These are phyloP conservation scores for Natator depressus DNA, from an alignment of 2,113 vertebrate genomes.

Conservation along the genomic window DNA sequence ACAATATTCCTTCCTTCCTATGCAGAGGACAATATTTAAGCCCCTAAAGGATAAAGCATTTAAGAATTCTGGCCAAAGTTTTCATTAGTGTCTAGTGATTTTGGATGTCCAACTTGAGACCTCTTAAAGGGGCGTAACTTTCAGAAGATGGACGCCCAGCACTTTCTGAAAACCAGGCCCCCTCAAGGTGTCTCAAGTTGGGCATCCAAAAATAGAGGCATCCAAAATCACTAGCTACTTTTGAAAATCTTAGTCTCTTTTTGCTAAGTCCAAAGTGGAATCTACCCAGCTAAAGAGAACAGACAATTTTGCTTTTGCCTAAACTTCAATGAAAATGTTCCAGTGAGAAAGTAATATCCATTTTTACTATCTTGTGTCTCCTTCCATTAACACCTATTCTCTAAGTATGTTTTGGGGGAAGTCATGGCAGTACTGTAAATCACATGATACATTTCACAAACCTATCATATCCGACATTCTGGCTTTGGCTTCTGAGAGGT, in stretches of 20 bases:
- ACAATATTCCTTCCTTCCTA: background rate
- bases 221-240: background rate
- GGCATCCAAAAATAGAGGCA: background rate
- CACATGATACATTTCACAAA: background rate
- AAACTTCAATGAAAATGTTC: background rate
- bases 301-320: background rate
- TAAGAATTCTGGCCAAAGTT: background rate
- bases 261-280: background rate
- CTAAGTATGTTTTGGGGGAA: fast-evolving
- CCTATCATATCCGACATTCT: slow-evolving; percentile 81
- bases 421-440: background rate
- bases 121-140: background rate
- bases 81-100: background rate
- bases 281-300: background rate
- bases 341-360: background rate
- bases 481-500: slow-evolving; percentile 71
- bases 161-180: background rate
- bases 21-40: fast-evolving
- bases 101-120: background rate
- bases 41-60: background rate
- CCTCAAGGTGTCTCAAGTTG: background rate
- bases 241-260: background rate
- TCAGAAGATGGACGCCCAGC: background rate
- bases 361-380: background rate
- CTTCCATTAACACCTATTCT: background rate